These are phyloP conservation scores for Tetramorium alpestre DNA, from an alignment of 1,140 invertebrate species.

Conservation along the genomic window DNA sequence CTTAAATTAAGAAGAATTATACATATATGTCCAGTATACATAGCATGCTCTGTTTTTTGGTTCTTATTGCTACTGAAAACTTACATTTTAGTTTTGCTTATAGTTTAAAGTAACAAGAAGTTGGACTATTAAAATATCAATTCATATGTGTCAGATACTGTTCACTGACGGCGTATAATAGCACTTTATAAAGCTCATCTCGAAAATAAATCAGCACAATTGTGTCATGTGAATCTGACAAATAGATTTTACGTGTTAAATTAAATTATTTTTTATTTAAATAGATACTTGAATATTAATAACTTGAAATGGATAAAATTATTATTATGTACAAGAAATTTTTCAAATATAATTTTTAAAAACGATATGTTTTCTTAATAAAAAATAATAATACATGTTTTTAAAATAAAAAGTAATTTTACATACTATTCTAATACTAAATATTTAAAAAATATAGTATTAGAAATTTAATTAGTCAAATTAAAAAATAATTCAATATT, in stretches of 20 bases:
- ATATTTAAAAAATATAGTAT: background rate
- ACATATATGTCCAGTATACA: background rate
- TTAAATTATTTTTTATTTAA: background rate
- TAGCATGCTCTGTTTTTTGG: background rate
- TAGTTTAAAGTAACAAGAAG: background rate
- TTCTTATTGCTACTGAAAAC: background rate
- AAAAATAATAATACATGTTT: background rate
- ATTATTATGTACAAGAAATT: background rate
- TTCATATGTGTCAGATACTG: background rate
- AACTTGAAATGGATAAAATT: background rate
- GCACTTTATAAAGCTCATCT: background rate
- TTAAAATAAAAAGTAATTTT: slow-evolving; percentile 1
- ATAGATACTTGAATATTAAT: background rate
- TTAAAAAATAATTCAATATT: background rate
- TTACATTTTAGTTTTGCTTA: background rate
- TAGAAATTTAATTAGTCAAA: background rate
- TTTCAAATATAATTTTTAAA: background rate
- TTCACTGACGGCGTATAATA: background rate
- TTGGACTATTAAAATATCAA: background rate
- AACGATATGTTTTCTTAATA: background rate
- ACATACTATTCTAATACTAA: background rate
- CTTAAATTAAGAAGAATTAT: background rate
- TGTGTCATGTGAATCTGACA: background rate
- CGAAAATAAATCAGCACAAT: background rate
- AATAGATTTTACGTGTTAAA: background rate